phyloP scores from a whole-genome alignment of 2,888 invertebrate species.

The Alcis repandata region DNA sequence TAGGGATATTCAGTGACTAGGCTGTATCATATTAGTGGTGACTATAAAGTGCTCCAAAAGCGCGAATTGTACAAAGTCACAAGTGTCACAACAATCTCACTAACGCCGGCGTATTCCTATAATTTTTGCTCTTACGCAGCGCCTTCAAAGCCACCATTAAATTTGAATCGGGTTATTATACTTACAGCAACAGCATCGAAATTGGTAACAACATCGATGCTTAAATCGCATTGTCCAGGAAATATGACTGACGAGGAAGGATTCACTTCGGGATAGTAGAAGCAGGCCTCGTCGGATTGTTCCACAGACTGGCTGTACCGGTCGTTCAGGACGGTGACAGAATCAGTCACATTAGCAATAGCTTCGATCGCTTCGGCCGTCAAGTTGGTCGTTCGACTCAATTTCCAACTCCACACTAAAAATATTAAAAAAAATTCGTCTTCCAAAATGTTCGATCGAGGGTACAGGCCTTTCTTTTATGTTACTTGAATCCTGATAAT shows the following conservation, averaged over 20 bases:
- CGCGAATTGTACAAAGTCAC: too few relatives aligned
- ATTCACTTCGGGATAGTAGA: conserved; percentile 56
- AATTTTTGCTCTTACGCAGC: too few relatives aligned
- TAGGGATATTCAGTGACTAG: too few relatives aligned
- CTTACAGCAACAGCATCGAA: conserved; percentile 59
- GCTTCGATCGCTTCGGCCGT: conserved; percentile 35
- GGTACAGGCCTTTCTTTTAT: too few relatives aligned
- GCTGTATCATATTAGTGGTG: too few relatives aligned
- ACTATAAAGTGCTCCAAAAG: too few relatives aligned
- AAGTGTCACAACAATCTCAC: too few relatives aligned
- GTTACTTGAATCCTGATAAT: too few relatives aligned
- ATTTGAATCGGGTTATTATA: conserved; percentile 42
- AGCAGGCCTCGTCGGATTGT: conserved; percentile 57
- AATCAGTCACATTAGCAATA: conserved; percentile 46
- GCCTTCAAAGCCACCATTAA: not conserved
- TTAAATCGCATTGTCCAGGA: conserved; percentile 62
- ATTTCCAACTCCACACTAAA: conserved; percentile 69
- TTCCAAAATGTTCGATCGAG: too few relatives aligned
- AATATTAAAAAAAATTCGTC: not conserved
- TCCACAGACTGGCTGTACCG: conserved; percentile 53
- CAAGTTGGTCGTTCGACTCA: conserved; percentile 54
- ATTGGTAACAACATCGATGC: conserved; percentile 62
- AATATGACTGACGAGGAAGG: conserved; percentile 50
- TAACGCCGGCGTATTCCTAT: too few relatives aligned
- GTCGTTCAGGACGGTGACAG: conserved; percentile 51